Evolutionary conservation across 2,113 vertebrate genomes (phyloP).

Genomic region (Pseudopodoces humilis): DNA sequence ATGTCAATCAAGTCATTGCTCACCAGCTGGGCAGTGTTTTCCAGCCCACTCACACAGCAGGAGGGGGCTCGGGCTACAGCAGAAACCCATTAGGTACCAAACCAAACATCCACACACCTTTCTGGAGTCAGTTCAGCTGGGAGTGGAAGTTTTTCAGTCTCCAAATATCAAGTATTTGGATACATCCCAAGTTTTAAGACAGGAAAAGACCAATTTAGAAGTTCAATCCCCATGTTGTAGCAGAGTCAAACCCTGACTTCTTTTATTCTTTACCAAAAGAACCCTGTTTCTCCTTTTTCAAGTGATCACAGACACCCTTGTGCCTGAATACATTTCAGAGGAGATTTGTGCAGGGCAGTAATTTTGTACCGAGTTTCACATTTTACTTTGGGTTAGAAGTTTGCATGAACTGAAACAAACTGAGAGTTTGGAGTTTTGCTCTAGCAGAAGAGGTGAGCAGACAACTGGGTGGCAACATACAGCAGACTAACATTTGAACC

Average conservation of each 20-base stretch:
- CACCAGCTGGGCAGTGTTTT: slow-evolving; percentile 91
- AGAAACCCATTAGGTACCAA: slow-evolving; percentile 85
- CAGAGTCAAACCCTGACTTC: not conserved
- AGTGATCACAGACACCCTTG: not conserved
- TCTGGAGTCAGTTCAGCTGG: not conserved
- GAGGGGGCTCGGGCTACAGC: slow-evolving; percentile 72
- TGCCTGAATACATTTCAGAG: not conserved
- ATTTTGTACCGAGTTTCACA: not conserved
- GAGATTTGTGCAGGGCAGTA: not conserved
- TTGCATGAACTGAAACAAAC: not conserved
- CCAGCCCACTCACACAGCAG: slow-evolving; percentile 81
- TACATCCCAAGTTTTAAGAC: not conserved
- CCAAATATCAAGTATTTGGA: not conserved
- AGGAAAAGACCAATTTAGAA: not conserved
- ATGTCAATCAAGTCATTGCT: slow-evolving; percentile 90
- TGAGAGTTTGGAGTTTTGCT: not conserved
- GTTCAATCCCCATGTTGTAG: not conserved
- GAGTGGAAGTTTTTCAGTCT: not conserved
- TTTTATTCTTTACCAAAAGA: not conserved
- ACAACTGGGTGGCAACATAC: not conserved
- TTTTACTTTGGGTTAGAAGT: not conserved
- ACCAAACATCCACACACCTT: not conserved
- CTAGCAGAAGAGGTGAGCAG: not conserved
- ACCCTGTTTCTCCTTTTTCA: not conserved
- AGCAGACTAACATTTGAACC: not conserved